A percentile compares a stretch with the other conserved stretches of the same genome.
Conservation (phyloP, 2,797 vertebrate genomes). For the Craterocephalus amniculus region DNA sequence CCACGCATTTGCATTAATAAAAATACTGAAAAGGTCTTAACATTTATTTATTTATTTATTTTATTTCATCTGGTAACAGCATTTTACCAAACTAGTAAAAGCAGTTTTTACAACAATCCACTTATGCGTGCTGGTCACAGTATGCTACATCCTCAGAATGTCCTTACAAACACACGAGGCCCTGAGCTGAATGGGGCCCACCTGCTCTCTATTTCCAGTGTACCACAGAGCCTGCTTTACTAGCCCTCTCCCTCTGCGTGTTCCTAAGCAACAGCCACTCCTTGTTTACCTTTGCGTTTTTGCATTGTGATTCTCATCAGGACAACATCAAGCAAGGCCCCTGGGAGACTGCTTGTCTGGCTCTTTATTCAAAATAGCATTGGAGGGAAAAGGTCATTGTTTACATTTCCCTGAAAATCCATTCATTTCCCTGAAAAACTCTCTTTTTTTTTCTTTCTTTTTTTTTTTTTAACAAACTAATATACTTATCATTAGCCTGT, state of each 20-base stretch:
- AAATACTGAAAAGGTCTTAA: slow-evolving; percentile 3
- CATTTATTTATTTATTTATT: neutral
- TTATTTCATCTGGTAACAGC: slow-evolving; percentile 15
- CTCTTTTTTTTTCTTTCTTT: neutral
- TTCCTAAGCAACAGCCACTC: slow-evolving; percentile 83
- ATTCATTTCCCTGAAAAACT: slow-evolving; percentile 8
- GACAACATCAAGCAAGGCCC: slow-evolving; percentile 58
- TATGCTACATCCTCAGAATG: slow-evolving; percentile 11
- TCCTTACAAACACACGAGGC: slow-evolving; percentile 29
- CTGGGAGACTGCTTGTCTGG: slow-evolving; percentile 45
- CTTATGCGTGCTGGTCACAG: slow-evolving; percentile 2
- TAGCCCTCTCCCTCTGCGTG: slow-evolving; percentile 66
- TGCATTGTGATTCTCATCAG: slow-evolving; percentile 77
- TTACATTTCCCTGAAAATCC: neutral
- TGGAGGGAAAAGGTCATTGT: slow-evolving; percentile 23
- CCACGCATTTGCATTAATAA: neutral
- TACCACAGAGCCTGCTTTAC: slow-evolving; percentile 61
- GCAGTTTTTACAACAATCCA: slow-evolving; percentile 16
- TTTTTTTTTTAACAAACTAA: slow-evolving; percentile 26
- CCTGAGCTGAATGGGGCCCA: slow-evolving; percentile 53
- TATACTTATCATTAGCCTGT: neutral
- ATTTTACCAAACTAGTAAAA: slow-evolving; percentile 5
- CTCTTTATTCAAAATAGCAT: slow-evolving; percentile 57
- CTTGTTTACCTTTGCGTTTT: slow-evolving; percentile 84
- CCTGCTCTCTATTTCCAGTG: slow-evolving; percentile 42